Evolutionary conservation across 2,888 invertebrate genomes (phyloP).

Genomic region (Andrena minutula): DNA sequence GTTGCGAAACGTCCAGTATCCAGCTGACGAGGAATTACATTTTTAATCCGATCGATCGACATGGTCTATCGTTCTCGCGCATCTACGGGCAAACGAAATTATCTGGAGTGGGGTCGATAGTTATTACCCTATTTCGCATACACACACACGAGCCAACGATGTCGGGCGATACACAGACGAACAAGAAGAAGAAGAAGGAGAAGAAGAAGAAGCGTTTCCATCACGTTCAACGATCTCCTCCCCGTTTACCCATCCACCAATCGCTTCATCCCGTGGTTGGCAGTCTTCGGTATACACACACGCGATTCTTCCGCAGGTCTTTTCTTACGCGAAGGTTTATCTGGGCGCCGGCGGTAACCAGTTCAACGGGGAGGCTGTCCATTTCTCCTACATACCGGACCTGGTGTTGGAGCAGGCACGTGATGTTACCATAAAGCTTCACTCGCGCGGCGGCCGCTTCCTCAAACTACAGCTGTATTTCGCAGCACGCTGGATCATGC

Average conservation of each 20-base stretch:
- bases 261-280: conserved; percentile 31
- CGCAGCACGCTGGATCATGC: conserved; percentile 93
- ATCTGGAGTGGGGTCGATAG: conserved; percentile 4
- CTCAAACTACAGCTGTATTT: conserved; percentile 92
- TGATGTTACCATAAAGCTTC: conserved; percentile 92
- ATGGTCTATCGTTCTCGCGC: background rate
- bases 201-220: conserved; percentile 25
- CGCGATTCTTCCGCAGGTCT: conserved; percentile 87
- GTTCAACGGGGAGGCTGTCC: conserved; percentile 90
- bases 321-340: conserved; percentile 91
- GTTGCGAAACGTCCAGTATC: background rate
- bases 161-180: too few species aligned
- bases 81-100: background rate
- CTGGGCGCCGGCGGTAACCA: conserved; percentile 91
- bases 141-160: background rate
- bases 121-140: conserved; percentile 32
- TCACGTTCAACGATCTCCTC: conserved; percentile 40
- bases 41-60: conserved; percentile 29
- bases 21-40: conserved; percentile 26
- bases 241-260: conserved; percentile 40
- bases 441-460: conserved; percentile 91
- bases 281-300: conserved; percentile 10
- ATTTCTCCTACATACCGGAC: conserved; percentile 92
- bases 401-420: conserved; percentile 91
- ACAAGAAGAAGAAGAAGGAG: too few species aligned